phyloP scores from a whole-genome alignment of 2,113 vertebrate species.

The Percopsis transmontana region DNA sequence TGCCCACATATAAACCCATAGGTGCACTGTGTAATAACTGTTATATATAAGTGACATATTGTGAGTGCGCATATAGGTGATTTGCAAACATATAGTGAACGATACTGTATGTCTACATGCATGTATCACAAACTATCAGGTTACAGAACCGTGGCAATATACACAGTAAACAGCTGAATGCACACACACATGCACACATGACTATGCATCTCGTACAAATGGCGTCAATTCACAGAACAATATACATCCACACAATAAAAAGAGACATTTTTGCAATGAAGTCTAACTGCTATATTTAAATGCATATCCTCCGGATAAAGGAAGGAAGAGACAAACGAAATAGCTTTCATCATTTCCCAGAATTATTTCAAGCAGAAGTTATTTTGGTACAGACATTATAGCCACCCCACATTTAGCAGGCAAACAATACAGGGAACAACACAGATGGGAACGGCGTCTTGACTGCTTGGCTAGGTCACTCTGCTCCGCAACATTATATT shows the following conservation, averaged over 20 bases:
- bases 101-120: too few species aligned
- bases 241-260: not conserved
- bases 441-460: not conserved
- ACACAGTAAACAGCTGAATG: not conserved
- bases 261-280: not conserved
- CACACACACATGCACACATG: not conserved
- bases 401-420: conserved; percentile 9
- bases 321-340: conserved; percentile 48
- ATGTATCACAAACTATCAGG: not conserved
- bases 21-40: not conserved
- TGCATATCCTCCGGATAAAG: conserved; percentile 34
- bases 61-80: too few species aligned
- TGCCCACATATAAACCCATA: conserved; percentile 7
- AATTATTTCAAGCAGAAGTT: conserved; percentile 41
- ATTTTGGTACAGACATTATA: conserved; percentile 37
- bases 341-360: conserved; percentile 47
- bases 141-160: not conserved
- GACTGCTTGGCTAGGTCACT: conserved; percentile 1
- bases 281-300: conserved; percentile 33
- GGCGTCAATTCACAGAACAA: conserved; percentile 10
- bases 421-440: conserved; percentile 19
- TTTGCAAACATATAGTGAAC: not conserved
- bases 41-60: too few species aligned
- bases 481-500: conserved; percentile 7
- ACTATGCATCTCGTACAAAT: not conserved